Percentiles rank a stretch among this genome's conserved stretches.
Conservation (phyloP, 2,797 vertebrate species). For the Onychomys leucogaster region DNA sequence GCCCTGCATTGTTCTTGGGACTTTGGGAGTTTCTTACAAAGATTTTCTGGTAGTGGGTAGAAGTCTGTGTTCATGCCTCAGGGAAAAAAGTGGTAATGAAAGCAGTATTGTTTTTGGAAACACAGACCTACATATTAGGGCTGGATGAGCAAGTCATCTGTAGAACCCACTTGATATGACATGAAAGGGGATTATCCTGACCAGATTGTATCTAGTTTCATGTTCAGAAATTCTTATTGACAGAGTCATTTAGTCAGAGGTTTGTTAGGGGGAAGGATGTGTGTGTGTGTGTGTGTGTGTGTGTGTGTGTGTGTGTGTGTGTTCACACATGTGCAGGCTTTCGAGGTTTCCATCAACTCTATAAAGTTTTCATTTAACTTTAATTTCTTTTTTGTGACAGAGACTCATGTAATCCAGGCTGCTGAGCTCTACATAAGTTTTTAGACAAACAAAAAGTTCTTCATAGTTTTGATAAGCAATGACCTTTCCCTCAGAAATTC, state of each 20-base stretch:
- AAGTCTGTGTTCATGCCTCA: constrained; percentile 32
- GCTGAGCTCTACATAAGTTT: background rate
- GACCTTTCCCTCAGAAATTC: constrained; percentile 46
- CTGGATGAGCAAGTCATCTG: constrained; percentile 30
- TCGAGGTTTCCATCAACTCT: constrained; percentile 51
- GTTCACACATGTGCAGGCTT: constrained; percentile 34
- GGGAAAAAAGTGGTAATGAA: constrained; percentile 49
- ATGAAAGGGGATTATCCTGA: constrained; percentile 75
- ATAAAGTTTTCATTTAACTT: constrained; percentile 6
- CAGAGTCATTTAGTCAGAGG: constrained; percentile 72
- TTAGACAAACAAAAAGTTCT: constrained; percentile 36
- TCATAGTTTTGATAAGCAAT: constrained; percentile 54
- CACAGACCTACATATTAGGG: constrained; percentile 48
- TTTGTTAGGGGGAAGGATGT: constrained; percentile 42
- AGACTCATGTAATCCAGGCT: background rate
- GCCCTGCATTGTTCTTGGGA: constrained; percentile 39
- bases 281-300: background rate
- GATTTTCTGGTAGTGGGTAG: constrained; percentile 11
- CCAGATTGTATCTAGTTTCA: constrained; percentile 71
- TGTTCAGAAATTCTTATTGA: constrained; percentile 74
- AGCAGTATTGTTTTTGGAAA: constrained; percentile 62
- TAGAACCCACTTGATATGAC: constrained; percentile 66
- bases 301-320: background rate
- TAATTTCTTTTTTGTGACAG: background rate
- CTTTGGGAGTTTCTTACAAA: constrained; percentile 59